Percentiles rank a stretch among this genome's conserved stretches.
These are phyloP conservation scores for Dryas iulia DNA, from an alignment of 1,140 invertebrate genomes.

Conservation along the genomic window DNA sequence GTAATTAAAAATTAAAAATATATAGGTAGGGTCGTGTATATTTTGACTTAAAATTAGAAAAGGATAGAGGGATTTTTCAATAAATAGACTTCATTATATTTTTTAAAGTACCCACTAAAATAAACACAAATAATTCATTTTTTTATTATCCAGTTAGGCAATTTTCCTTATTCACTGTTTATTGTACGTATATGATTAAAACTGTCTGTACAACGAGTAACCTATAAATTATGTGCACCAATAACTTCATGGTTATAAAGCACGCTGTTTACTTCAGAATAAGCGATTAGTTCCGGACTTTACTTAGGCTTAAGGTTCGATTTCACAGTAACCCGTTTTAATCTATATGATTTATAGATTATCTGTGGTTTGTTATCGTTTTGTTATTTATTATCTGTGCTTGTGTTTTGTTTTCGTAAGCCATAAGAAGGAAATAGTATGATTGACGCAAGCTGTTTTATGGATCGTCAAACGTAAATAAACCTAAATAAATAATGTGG, in stretches of 20 bases:
- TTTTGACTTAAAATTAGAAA: too few species aligned
- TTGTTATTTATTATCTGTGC: constrained; percentile 27
- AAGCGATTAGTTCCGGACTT: constrained; percentile 55
- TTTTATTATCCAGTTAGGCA: neutral
- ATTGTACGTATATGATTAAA: neutral
- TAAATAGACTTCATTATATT: too few species aligned
- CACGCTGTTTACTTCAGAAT: constrained; percentile 26
- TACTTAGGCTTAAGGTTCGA: constrained; percentile 42
- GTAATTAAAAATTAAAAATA: too few species aligned
- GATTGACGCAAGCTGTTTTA: constrained; percentile 14
- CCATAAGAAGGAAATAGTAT: constrained; percentile 21
- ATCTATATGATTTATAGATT: constrained; percentile 49
- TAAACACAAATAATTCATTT: neutral
- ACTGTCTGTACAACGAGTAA: neutral
- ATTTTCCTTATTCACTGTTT: neutral
- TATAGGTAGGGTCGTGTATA: too few species aligned
- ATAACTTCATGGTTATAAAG: constrained; percentile 37
- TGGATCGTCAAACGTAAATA: constrained; percentile 11
- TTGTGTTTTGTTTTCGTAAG: constrained; percentile 20
- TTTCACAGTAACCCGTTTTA: constrained; percentile 54
- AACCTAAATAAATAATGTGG: constrained; percentile 5
- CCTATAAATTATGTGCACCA: constrained; percentile 27
- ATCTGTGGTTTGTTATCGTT: constrained; percentile 30
- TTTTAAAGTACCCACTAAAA: neutral
- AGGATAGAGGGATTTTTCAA: too few species aligned